Evolutionary conservation across 2,797 vertebrate genomes (phyloP).

Genomic region (Acrocephalus scirpaceus): DNA sequence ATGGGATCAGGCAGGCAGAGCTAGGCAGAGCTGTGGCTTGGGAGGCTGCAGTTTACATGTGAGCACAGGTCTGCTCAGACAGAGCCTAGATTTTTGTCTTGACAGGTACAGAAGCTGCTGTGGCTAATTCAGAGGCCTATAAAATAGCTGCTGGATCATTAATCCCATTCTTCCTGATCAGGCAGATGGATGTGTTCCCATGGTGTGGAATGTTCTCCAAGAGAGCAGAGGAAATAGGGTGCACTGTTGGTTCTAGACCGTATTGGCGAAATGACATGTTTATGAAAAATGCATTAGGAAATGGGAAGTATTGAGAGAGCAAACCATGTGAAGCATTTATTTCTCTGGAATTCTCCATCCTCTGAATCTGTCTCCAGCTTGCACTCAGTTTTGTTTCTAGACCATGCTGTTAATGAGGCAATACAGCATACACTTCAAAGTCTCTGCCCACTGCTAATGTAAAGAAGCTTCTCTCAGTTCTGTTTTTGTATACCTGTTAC

Average conservation of each 20-base stretch:
- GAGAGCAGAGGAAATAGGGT: not conserved
- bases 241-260: not conserved
- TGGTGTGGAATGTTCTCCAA: not conserved
- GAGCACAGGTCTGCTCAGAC: not conserved
- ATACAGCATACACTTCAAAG: not conserved
- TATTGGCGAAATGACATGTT: not conserved
- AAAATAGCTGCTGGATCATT: not conserved
- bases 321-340: not conserved
- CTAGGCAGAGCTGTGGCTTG: not conserved
- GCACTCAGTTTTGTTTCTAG: not conserved
- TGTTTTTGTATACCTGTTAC: constrained; percentile 41
- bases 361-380: not conserved
- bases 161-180: not conserved
- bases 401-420: not conserved
- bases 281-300: not conserved
- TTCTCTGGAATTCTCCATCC: not conserved
- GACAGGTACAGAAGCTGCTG: not conserved
- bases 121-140: not conserved
- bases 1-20: not conserved
- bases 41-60: not conserved
- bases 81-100: not conserved
- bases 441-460: not conserved
- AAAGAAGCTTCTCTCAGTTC: not conserved
- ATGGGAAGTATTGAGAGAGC: not conserved
- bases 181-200: not conserved